A percentile compares a stretch with the other conserved stretches of the same genome.
phyloP scores from a whole-genome alignment of 92 coral and sea anemone genomes.

The Umimayanthus chanpuru region DNA sequence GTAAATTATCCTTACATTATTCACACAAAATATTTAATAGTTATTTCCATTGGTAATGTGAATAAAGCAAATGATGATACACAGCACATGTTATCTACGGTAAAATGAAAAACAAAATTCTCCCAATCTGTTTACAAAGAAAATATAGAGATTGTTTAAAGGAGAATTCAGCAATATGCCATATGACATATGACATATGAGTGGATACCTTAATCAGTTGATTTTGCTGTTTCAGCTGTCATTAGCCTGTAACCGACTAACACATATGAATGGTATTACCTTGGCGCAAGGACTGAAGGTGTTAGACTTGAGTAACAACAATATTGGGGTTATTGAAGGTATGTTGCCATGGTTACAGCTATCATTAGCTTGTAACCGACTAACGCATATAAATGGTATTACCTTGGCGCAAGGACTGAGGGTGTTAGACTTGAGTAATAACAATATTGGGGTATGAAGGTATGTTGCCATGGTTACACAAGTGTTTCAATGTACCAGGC shows the following conservation, averaged over 20 bases:
- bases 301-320: slow-evolving; percentile 86
- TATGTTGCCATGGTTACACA: slow-evolving; percentile 5
- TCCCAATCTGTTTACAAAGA: too few species aligned
- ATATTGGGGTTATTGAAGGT: slow-evolving; percentile 88
- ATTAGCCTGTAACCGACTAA: slow-evolving; percentile 73
- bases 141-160: too few species aligned
- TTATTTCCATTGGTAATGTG: too few species aligned
- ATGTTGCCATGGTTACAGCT: slow-evolving; percentile 39
- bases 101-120: too few species aligned
- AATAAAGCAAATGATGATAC: too few species aligned
- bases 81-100: too few species aligned
- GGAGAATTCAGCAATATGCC: too few species aligned
- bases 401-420: slow-evolving; percentile 70
- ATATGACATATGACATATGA: too few species aligned
- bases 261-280: slow-evolving; percentile 79
- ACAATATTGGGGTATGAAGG: slow-evolving; percentile 89
- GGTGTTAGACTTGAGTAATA: slow-evolving; percentile 83
- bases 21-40: too few species aligned
- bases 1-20: too few species aligned
- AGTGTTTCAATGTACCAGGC: background rate
- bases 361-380: slow-evolving; percentile 74
- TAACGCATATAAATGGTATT: slow-evolving; percentile 81
- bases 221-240: slow-evolving; percentile 60
- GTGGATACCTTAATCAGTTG: background rate
- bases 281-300: slow-evolving; percentile 71